Evolutionary conservation across 2,113 vertebrate genomes (phyloP).

Genomic region (Shinisaurus crocodilurus): DNA sequence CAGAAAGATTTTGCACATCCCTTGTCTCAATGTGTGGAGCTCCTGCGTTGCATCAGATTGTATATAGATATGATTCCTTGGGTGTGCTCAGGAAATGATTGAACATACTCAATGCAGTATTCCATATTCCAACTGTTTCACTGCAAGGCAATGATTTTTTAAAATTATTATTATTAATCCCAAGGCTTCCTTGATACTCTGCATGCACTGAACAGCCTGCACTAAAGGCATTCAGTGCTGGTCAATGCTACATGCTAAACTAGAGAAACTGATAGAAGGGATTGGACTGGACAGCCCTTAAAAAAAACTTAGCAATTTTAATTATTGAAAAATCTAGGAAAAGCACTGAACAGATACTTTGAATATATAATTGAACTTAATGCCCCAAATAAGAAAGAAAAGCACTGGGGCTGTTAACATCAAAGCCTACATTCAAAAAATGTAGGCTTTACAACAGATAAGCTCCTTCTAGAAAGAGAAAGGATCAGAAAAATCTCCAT

Average conservation of each 20-base stretch:
- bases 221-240: neutral
- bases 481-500: conserved; percentile 40
- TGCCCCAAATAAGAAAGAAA: conserved; percentile 63
- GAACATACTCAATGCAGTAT: conserved; percentile 30
- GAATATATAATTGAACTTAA: conserved; percentile 68
- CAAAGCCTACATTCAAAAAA: conserved; percentile 49
- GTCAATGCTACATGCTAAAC: neutral
- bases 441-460: conserved; percentile 59
- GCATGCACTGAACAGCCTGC: neutral
- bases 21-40: neutral
- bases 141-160: conserved; percentile 39
- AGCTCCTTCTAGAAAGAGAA: conserved; percentile 31
- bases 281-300: conserved; percentile 17
- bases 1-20: neutral
- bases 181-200: neutral
- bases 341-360: conserved; percentile 55
- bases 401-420: conserved; percentile 62
- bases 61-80: neutral
- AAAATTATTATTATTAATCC: neutral
- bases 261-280: neutral
- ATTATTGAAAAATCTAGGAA: conserved; percentile 57
- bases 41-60: neutral
- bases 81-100: neutral
- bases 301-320: conserved; percentile 44
- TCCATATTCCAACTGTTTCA: conserved; percentile 56